These are phyloP conservation scores for Sinohyriopsis cumingii DNA, from an alignment of 2,888 invertebrate genomes.

Conservation along the genomic window DNA sequence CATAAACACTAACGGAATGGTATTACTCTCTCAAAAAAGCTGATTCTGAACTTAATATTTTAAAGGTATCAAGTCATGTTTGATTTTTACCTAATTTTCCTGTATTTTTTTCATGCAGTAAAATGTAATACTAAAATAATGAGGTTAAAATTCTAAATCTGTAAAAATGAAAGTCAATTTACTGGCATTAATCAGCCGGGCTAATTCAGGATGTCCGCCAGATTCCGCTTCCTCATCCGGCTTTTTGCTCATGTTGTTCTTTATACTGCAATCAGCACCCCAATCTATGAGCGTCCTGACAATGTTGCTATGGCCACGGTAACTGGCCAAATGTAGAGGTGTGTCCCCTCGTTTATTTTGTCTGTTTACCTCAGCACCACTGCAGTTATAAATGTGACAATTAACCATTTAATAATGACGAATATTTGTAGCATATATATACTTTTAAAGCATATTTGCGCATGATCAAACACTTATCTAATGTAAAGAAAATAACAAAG, in stretches of 20 bases:
- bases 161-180: too few relatives aligned
- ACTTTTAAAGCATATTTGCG: neutral
- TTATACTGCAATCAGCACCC: constrained; percentile 39
- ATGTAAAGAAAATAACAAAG: neutral
- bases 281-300: constrained; percentile 33
- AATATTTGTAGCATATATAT: neutral
- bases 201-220: constrained; percentile 34
- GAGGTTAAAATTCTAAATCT: neutral
- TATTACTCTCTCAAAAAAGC: too few relatives aligned
- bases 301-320: constrained; percentile 49
- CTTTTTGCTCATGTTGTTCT: constrained; percentile 49
- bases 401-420: neutral
- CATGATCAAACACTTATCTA: neutral
- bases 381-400: constrained; percentile 13
- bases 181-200: constrained; percentile 3
- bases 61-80: too few relatives aligned
- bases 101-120: neutral
- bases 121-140: neutral
- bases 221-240: constrained; percentile 51
- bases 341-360: constrained; percentile 57
- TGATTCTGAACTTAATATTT: too few relatives aligned
- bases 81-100: neutral
- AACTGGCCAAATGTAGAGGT: constrained; percentile 52
- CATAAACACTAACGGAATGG: too few relatives aligned
- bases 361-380: constrained; percentile 46